Percentiles rank a stretch among this genome's conserved stretches.
phyloP scores from a whole-genome alignment of 2,113 vertebrate genomes.

The Cheirogaleus medius region DNA sequence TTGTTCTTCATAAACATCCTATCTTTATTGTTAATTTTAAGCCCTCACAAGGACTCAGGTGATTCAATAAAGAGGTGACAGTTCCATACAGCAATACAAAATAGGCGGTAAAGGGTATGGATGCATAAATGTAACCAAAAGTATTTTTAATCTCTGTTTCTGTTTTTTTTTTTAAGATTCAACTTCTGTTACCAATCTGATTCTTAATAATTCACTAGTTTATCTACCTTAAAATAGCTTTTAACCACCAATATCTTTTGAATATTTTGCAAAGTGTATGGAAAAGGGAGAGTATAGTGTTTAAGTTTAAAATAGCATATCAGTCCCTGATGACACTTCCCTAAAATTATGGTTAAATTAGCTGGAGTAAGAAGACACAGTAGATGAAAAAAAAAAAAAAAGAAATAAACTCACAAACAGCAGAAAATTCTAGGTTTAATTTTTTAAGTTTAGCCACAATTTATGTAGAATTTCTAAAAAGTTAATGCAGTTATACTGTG shows the following conservation, averaged over 20 bases:
- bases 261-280: background rate
- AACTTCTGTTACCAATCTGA: background rate
- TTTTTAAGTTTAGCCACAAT: background rate
- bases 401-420: background rate
- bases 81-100: background rate
- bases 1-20: background rate
- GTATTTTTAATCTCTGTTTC: background rate
- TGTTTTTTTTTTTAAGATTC: background rate
- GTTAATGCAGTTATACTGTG: background rate
- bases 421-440: background rate
- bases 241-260: background rate
- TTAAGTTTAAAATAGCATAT: background rate
- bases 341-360: background rate
- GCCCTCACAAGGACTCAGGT: background rate
- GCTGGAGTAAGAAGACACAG: background rate
- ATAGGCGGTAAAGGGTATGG: background rate
- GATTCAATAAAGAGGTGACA: background rate
- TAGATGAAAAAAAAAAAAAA: background rate
- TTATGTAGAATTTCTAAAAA: background rate
- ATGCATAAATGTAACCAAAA: background rate
- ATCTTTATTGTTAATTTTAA: background rate
- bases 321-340: background rate
- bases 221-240: background rate
- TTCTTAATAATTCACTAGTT: background rate
- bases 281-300: background rate